Evolutionary conservation across 2,888 invertebrate genomes (phyloP).

Genomic region (Phania funesta): DNA sequence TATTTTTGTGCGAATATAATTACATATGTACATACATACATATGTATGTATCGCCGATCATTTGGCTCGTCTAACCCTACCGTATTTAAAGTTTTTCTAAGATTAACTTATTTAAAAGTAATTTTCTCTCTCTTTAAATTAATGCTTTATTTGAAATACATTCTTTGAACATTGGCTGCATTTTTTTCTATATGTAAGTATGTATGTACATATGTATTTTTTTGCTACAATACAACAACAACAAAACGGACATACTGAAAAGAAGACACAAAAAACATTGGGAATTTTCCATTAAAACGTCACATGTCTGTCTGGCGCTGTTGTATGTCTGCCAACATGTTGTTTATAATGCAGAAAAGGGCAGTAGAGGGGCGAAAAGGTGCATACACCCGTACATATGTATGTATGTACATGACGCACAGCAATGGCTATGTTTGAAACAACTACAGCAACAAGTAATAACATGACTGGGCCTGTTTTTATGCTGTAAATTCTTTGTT

Average conservation of each 20-base stretch:
- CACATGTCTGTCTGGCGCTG: constrained; percentile 55
- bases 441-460: constrained; percentile 10
- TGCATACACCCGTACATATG: background rate
- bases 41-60: background rate
- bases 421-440: background rate
- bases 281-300: constrained; percentile 69
- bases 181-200: too few species aligned
- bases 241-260: constrained; percentile 44
- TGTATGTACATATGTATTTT: too few species aligned
- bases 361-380: background rate
- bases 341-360: constrained; percentile 23
- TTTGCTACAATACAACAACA: constrained; percentile 23
- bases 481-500: constrained; percentile 33
- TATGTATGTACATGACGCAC: background rate
- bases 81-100: too few species aligned
- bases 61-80: too few species aligned
- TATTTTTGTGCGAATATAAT: background rate
- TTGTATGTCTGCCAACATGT: constrained; percentile 12
- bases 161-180: constrained; percentile 1
- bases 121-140: background rate
- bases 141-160: constrained; percentile 4
- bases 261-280: constrained; percentile 62
- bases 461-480: constrained; percentile 38
- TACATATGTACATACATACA: background rate
- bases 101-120: background rate